phyloP scores from a whole-genome alignment of 2,797 vertebrate species.

The Taeniopygia guttata region DNA sequence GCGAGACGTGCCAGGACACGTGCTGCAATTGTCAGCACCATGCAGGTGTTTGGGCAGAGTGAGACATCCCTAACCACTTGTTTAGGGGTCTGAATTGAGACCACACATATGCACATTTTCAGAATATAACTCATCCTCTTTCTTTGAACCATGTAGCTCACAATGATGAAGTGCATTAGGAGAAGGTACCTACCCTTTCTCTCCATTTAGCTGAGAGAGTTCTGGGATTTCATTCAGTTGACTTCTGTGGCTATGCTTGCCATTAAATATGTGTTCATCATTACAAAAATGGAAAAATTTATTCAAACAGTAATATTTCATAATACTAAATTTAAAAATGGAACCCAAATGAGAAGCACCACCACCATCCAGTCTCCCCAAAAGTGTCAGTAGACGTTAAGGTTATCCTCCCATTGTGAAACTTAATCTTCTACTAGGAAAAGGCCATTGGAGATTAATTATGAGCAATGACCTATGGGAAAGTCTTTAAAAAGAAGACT shows the following conservation, averaged over 20 bases:
- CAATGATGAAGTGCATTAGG: neutral
- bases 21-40: neutral
- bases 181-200: neutral
- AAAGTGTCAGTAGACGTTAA: neutral
- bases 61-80: neutral
- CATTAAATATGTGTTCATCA: neutral
- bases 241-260: neutral
- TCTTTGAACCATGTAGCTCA: neutral
- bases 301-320: neutral
- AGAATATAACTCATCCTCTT: neutral
- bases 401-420: neutral
- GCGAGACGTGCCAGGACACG: neutral
- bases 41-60: neutral
- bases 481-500: neutral
- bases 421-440: neutral
- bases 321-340: neutral
- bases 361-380: neutral
- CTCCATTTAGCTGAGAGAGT: neutral
- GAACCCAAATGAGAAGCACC: neutral
- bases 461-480: neutral
- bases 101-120: neutral
- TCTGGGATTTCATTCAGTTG: neutral
- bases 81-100: neutral
- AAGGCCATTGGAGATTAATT: neutral
- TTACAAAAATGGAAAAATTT: neutral